Percentiles rank a stretch among this genome's conserved stretches.
Evolutionary conservation across 1,140 invertebrate genomes (phyloP).

Genomic region (Sweltsa coloradensis): DNA sequence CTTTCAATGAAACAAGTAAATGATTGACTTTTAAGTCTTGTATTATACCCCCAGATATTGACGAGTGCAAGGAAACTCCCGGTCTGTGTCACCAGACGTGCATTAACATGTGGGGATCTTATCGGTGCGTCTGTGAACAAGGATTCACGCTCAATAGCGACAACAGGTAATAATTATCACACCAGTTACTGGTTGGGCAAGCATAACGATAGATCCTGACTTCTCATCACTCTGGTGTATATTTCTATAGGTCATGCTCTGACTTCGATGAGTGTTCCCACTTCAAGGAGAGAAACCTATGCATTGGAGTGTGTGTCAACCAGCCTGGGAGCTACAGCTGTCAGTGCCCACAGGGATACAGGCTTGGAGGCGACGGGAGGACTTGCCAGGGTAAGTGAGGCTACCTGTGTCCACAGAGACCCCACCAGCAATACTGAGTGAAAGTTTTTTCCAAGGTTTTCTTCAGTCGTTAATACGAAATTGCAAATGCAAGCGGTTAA

Average conservation of each 20-base stretch:
- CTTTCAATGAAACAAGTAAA: no score
- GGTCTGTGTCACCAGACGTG: constrained; percentile 74
- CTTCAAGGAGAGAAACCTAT: constrained; percentile 54
- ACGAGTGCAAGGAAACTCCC: constrained; percentile 36
- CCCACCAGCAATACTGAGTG: no score
- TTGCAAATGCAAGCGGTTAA: no score
- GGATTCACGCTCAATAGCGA: constrained; percentile 60
- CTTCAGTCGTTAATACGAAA: no score
- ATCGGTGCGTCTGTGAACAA: constrained; percentile 58
- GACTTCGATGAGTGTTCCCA: constrained; percentile 83
- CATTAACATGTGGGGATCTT: constrained; percentile 70
- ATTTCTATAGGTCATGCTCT: constrained; percentile 46
- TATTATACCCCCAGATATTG: constrained; percentile 36
- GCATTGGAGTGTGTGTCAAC: constrained; percentile 79
- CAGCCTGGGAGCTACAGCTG: constrained; percentile 77
- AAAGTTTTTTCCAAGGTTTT: no score
- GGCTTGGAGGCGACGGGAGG: constrained; percentile 48
- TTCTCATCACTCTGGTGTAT: background rate
- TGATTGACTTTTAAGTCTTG: no score
- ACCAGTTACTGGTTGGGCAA: background rate
- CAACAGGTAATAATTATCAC: constrained; percentile 39
- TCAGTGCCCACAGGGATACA: constrained; percentile 75
- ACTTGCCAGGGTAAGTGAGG: constrained; percentile 72
- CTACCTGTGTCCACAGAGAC: no score
- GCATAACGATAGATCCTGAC: background rate